Conservation (phyloP, 2,113 vertebrate genomes). For the Petroica traversi region DNA sequence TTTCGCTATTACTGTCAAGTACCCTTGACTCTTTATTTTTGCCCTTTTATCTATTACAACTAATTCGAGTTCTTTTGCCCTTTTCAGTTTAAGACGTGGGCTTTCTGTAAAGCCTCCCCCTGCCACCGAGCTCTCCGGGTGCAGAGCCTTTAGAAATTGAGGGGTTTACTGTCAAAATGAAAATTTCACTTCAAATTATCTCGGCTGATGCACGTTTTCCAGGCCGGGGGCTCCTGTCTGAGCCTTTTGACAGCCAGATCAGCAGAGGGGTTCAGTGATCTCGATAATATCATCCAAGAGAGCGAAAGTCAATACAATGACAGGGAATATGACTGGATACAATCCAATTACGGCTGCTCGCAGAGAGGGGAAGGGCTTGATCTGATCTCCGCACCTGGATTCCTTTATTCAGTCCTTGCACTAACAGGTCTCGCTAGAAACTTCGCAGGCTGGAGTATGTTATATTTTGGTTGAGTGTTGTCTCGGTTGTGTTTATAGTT, state of each 20-base stretch:
- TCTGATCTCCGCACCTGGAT: constrained; percentile 58
- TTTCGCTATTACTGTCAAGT: constrained; percentile 99
- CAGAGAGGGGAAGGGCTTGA: constrained; percentile 57
- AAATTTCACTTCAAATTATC: constrained; percentile 96
- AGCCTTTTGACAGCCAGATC: constrained; percentile 92
- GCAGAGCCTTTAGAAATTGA: constrained; percentile 86
- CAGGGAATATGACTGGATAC: constrained; percentile 90
- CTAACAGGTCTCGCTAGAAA: constrained; percentile 51
- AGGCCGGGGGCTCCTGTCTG: constrained; percentile 86
- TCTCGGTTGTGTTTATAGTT: not conserved
- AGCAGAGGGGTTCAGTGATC: constrained; percentile 86
- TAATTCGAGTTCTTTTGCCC: constrained; percentile 98
- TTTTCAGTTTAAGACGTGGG: constrained; percentile 95
- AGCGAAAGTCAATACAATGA: constrained; percentile 92
- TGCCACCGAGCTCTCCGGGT: constrained; percentile 76
- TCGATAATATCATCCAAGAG: constrained; percentile 92
- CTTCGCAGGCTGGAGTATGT: not conserved
- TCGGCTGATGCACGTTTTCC: constrained; percentile 87
- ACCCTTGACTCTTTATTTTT: constrained; percentile 97
- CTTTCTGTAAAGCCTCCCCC: constrained; percentile 84
- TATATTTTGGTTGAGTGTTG: not conserved
- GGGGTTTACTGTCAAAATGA: constrained; percentile 94
- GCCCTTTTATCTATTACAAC: constrained; percentile 99
- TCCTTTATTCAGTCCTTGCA: constrained; percentile 53
- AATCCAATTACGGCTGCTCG: constrained; percentile 95